phyloP scores from a whole-genome alignment of 2,113 vertebrate genomes.

The Dipodomys ordii region DNA sequence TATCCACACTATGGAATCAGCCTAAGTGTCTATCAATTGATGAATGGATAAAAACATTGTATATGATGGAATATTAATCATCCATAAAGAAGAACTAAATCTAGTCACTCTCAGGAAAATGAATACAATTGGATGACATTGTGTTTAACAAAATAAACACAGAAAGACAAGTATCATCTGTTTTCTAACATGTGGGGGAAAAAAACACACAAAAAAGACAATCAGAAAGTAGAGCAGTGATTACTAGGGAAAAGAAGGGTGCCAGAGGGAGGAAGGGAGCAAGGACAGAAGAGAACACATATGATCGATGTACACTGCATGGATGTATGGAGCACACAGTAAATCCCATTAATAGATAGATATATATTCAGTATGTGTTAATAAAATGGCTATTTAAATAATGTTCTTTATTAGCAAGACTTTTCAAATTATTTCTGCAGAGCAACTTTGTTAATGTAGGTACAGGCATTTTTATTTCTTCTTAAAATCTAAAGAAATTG shows the following conservation, averaged over 20 bases:
- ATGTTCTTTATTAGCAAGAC: constrained; percentile 14
- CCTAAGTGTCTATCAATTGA: not conserved
- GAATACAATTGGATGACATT: not conserved
- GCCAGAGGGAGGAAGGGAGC: not conserved
- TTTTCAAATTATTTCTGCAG: constrained; percentile 15
- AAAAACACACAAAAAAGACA: not conserved
- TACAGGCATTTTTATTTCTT: constrained; percentile 35
- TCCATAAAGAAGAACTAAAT: not conserved
- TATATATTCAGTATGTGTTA: not conserved
- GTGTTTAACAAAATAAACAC: not conserved
- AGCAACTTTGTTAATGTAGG: constrained; percentile 15
- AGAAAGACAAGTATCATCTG: not conserved
- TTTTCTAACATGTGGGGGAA: not conserved
- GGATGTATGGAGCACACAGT: not conserved
- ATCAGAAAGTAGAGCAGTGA: not conserved
- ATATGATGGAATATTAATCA: not conserved
- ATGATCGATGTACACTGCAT: not conserved
- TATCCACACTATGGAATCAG: not conserved
- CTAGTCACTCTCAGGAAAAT: not conserved
- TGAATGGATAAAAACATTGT: not conserved
- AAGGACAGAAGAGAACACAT: not conserved
- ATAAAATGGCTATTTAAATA: not conserved
- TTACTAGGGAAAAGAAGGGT: not conserved
- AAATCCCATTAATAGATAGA: not conserved
- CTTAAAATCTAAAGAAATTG: constrained; percentile 29